These are phyloP conservation scores for Nebria brevicollis DNA, from an alignment of 2,888 invertebrate genomes.

Conservation along the genomic window DNA sequence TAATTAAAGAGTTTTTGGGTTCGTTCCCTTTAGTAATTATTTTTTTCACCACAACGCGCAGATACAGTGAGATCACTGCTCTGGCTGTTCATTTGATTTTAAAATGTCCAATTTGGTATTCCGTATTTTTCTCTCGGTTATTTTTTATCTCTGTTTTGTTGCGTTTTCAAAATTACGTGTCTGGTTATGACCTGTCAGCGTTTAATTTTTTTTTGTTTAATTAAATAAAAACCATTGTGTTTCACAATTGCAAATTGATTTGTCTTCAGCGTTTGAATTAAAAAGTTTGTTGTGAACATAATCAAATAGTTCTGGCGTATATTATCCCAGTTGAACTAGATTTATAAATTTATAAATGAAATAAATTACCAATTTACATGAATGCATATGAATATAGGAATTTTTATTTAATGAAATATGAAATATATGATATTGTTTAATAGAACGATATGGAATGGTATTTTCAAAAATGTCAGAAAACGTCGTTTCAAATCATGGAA, in stretches of 20 bases:
- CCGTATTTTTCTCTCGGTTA: not conserved
- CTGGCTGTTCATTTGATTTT: not conserved
- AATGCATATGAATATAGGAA: no score
- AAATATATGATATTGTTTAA: not conserved
- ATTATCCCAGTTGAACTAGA: no score
- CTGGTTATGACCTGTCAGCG: not conserved
- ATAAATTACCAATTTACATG: no score
- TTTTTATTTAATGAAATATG: no score
- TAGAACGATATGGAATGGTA: not conserved
- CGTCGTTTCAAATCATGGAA: not conserved
- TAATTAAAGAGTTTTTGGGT: not conserved
- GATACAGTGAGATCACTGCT: not conserved
- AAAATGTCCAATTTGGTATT: not conserved
- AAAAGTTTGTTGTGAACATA: not conserved
- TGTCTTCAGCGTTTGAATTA: not conserved
- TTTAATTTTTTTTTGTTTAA: not conserved
- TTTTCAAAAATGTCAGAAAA: not conserved
- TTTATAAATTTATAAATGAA: no score
- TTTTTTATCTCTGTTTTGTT: not conserved
- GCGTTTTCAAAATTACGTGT: not conserved
- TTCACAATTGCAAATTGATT: not conserved
- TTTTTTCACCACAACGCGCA: not conserved
- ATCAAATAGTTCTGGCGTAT: no score
- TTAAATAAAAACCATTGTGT: not conserved
- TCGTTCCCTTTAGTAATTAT: not conserved